Conservation (phyloP, 2,888 invertebrate genomes). For the Marasmarcha lunaedactyla region DNA sequence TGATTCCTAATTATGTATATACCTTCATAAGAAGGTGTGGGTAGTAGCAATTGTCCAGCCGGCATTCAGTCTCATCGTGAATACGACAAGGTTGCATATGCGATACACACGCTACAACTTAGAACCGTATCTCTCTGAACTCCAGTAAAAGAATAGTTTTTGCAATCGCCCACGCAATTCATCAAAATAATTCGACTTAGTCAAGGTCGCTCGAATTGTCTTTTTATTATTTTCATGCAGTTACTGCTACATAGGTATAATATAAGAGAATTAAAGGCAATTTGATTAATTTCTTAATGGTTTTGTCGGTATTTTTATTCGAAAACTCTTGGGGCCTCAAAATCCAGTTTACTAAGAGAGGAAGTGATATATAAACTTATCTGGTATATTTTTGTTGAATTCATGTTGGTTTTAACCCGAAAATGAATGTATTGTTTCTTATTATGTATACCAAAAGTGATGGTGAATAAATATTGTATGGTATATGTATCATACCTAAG, state of each 20-base stretch:
- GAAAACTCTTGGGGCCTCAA: neutral
- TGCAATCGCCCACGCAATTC: slow-evolving; percentile 57
- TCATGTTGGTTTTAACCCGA: too few relatives aligned
- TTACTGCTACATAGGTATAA: neutral
- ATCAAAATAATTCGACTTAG: slow-evolving; percentile 65
- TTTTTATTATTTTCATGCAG: slow-evolving; percentile 31
- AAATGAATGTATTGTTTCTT: too few relatives aligned
- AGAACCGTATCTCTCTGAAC: slow-evolving; percentile 36
- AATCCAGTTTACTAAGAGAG: neutral
- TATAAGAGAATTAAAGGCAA: neutral
- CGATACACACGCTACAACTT: slow-evolving; percentile 13
- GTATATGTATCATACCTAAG: too few relatives aligned
- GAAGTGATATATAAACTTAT: too few relatives aligned
- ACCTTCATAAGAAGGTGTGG: slow-evolving; percentile 35
- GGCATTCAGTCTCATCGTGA: slow-evolving; percentile 35
- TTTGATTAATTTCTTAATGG: neutral
- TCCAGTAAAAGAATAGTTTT: slow-evolving; percentile 63
- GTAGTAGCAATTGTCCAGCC: slow-evolving; percentile 60
- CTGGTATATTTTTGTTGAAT: too few relatives aligned
- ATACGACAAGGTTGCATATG: slow-evolving; percentile 39
- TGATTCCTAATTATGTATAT: too few relatives aligned
- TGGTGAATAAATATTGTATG: too few relatives aligned
- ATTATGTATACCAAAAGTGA: too few relatives aligned
- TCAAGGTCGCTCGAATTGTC: slow-evolving; percentile 61
- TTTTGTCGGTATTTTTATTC: neutral